Conservation (phyloP, 2,888 invertebrate genomes). For the Stenoptilia bipunctidactyla region DNA sequence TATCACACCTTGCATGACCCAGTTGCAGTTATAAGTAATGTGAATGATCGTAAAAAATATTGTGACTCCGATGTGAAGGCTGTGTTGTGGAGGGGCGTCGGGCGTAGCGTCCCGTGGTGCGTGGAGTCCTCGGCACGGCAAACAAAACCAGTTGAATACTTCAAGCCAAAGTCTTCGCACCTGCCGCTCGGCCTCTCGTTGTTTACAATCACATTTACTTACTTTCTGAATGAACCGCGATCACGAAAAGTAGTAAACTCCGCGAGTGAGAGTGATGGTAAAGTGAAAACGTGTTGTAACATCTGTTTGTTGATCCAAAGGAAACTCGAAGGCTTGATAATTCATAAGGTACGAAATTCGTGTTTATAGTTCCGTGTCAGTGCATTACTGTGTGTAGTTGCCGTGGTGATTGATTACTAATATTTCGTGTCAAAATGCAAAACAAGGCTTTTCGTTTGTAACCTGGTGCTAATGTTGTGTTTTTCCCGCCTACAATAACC, state of each 20-base stretch:
- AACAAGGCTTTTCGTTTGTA: neutral
- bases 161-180: slow-evolving; percentile 28
- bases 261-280: slow-evolving; percentile 41
- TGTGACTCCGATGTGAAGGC: neutral
- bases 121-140: slow-evolving; percentile 23
- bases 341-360: slow-evolving; percentile 6
- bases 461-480: too few relatives aligned
- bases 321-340: neutral
- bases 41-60: neutral
- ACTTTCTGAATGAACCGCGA: slow-evolving; percentile 31
- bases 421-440: neutral
- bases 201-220: slow-evolving; percentile 3
- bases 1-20: neutral
- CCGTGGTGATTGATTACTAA: neutral
- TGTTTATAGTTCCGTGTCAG: neutral
- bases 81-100: neutral
- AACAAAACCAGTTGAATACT: slow-evolving; percentile 46
- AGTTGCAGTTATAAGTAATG: neutral
- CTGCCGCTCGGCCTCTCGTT: slow-evolving; percentile 15
- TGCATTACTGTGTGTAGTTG: neutral
- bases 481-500: too few relatives aligned
- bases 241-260: neutral
- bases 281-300: slow-evolving; percentile 37
- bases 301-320: slow-evolving; percentile 5
- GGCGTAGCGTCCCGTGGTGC: slow-evolving; percentile 21